Evolutionary conservation across 37 sponge, comb jelly and placozoan species (phyloP), one percentile per base, ranked within the genome.

Genomic region (Mnemiopsis leidyi): DNA sequence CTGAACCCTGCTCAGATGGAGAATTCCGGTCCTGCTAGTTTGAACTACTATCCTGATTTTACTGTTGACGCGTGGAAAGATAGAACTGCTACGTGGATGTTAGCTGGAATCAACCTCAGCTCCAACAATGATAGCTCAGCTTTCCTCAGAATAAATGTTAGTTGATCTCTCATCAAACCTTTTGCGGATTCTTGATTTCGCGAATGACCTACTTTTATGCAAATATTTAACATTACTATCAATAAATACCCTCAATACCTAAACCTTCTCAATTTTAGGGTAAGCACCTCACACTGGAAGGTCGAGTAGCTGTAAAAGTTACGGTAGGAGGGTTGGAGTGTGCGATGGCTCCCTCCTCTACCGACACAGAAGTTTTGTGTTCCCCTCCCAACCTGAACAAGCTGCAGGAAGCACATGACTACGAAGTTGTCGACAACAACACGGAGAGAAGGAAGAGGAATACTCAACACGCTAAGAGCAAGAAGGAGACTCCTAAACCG

Each of bases 1-100:
- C 40, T 85, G 26, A 40, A 23, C 1, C 30, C 30, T 18, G 28
- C 90, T n/a, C 61, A 40, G 26, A 37, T 23, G 24, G 90, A 85
- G 61, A 29, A 40, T 3, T 7, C 48, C 7, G 26, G 30, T 23
- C 61, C 90, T 39, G 90, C 90, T 21, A 39, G 26, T 39, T 1
- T 85, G 61, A 38, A 26, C 25, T 85, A 85, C 48, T 85, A 85
- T 37, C 90, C 90, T 40, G 90, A 85, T 28, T 85, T 85, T 39
- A 85, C 90, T 0, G 90, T 85, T 18, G 61, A 85, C 3, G 48
- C 13, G 28, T 85, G 90, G 90, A 61, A 39, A 0, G 25, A 40
- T 40, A 61, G 48, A n/a, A 85, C 90, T 37, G 39, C 40, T 0
- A 39, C 39, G 24, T 85, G 90, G 90, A 85, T 61, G 0, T 85